Conservation (phyloP, 2,113 vertebrate genomes). For the Hiodon tergisus region DNA sequence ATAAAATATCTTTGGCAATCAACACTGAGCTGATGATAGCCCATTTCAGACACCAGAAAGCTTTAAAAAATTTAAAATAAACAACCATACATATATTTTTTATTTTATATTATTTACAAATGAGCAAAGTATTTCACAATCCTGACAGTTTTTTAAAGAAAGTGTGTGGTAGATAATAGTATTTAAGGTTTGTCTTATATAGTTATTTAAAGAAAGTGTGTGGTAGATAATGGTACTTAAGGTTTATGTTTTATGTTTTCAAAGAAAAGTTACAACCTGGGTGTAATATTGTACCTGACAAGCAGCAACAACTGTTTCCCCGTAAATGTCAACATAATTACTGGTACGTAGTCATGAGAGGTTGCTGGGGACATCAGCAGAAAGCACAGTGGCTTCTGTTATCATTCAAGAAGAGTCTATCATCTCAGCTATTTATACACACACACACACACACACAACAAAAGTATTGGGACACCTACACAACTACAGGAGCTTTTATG, state of each 20-base stretch:
- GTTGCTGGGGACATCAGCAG: neutral
- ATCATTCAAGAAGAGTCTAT: constrained; percentile 20
- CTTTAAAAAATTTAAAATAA: neutral
- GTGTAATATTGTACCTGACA: constrained; percentile 26
- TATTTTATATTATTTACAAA: too few relatives aligned
- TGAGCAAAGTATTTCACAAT: too few relatives aligned
- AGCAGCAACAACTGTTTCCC: constrained; percentile 38
- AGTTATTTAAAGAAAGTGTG: too few relatives aligned
- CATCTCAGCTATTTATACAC: too few relatives aligned
- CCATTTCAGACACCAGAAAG: neutral
- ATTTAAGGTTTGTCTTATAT: neutral
- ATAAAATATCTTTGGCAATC: neutral
- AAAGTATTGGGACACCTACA: too few relatives aligned
- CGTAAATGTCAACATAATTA: constrained; percentile 39
- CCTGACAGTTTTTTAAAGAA: too few relatives aligned
- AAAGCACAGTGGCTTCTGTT: neutral
- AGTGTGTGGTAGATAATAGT: neutral
- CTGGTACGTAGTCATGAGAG: constrained; percentile 21
- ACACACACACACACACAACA: too few relatives aligned
- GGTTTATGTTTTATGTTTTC: neutral
- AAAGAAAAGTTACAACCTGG: neutral
- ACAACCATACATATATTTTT: too few relatives aligned
- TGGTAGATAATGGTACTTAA: neutral
- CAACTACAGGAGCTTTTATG: too few relatives aligned
- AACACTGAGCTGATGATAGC: neutral